phyloP scores from a whole-genome alignment of 1,140 invertebrate species.

The Periplaneta americana region DNA sequence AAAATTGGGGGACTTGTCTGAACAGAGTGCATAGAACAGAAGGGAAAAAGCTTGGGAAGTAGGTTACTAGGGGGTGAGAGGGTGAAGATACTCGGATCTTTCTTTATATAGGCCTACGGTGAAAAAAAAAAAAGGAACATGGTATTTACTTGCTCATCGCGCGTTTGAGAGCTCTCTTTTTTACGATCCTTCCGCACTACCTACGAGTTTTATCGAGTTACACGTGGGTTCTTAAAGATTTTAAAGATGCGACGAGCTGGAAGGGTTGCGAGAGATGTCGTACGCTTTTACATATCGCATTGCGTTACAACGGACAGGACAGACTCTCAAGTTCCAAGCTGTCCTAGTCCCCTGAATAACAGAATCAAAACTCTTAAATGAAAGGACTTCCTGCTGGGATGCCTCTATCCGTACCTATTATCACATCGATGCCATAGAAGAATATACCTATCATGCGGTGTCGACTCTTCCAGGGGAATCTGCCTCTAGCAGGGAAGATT shows the following conservation, averaged over 20 bases:
- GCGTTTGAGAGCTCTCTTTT: not conserved
- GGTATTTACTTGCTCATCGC: not conserved
- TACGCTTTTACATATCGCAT: not conserved
- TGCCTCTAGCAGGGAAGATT: too few species aligned
- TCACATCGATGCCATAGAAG: too few species aligned
- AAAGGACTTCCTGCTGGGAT: too few species aligned
- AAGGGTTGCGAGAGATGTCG: not conserved
- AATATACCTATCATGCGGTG: too few species aligned
- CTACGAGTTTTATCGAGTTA: not conserved
- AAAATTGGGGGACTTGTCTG: constrained; percentile 10
- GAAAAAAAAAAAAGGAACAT: not conserved
- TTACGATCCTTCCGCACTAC: not conserved
- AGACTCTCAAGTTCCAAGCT: too few species aligned
- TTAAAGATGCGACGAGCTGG: not conserved
- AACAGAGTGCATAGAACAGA: not conserved
- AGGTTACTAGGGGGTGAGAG: not conserved
- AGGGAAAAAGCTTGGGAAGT: not conserved
- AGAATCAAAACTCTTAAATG: too few species aligned
- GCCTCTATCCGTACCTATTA: too few species aligned
- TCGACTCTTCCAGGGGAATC: too few species aligned
- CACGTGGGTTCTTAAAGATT: not conserved
- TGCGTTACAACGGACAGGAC: not conserved
- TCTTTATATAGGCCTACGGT: not conserved
- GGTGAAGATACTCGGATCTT: not conserved
- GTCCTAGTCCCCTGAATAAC: too few species aligned